Base-by-base conservation (phyloP, 2,113 vertebrate species). In the Oryzias curvinotus region DNA sequence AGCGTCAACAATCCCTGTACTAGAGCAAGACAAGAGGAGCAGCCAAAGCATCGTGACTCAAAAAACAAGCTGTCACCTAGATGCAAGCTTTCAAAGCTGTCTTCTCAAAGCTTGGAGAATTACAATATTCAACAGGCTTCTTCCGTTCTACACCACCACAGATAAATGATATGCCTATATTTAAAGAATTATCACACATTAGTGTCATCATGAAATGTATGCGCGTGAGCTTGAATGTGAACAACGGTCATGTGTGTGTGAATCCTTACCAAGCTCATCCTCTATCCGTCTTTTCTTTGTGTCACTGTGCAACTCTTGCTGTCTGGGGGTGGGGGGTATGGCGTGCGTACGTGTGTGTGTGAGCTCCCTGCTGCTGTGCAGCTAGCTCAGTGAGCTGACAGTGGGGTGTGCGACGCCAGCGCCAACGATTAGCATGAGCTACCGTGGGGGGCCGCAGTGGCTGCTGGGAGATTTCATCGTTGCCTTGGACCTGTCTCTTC, bases 101-200 rank as follows among this genome's bases (percentile, higher is more conserved):
- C 93, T 92, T 95, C 93, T 93, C 92, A 95, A 96, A 93, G 91
- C 94, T 95, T 91, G 93, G 94, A 93, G 95, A 96, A 98, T 98
- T 95, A 95, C 89, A 95, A 96, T 98, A 96, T 97, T 96, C 94
- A 96, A 96, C 94, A 93, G 94, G 91, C 94, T 95, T 94, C 95
- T 96, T 95, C 95, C 94, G 94, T 94, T 82, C 91, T 93, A 89
- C 93, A 95, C 93, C 93, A 95, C 95, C 96, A 94, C 93, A 95
- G 94, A 93, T 93, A 94, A 92, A 94, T 94, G 93, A 95, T 96
- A 95, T 94, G 93, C 94, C 94, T 94, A 94, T 95, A 96, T 95
- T 96, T 96, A 95, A 94, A 93, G 93, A 92, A 95, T 93, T 94
- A 77, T 85, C 67, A 56, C 80, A 85, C 81, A 86, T 82, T 87